Evolutionary conservation across 1,140 invertebrate genomes (phyloP), one percentile per base, ranked within the genome.

Genomic region (Olivierus martensii): DNA sequence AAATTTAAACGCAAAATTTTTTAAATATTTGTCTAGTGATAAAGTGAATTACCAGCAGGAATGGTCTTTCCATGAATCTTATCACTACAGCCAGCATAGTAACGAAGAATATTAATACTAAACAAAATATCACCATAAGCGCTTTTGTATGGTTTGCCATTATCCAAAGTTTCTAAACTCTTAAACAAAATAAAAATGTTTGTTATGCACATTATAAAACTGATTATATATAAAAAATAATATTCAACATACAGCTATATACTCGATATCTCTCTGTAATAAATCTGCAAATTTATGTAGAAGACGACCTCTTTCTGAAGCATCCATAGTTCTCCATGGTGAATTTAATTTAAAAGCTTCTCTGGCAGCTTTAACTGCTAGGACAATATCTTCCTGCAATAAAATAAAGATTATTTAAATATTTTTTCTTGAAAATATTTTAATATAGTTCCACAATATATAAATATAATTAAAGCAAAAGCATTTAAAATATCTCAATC

Each of bases 41-140:
- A n/a, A n/a, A 9, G 9, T 18, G 47, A 51, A 19, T 15, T 62
- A 83, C 82, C 81, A 52, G 79, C 71, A 17, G 88, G 86, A 61
- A 94, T 83, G 11, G 86, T 90, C 59, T 83, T 81, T 39, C 92
- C 91, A 63, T 84, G 79, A 64, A 87, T 84, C 71, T 96, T 96
- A 68, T 94, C 90, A 54, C 83, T 79, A 77, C 81, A 91, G 39
- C 91, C 91, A 61, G 87, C 91, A 71, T 87, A 90, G 66, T 95
- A 95, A 59, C 83, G 43, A 12, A 56, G 19, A n/a, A 50, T 43
- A 14, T 49, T 51, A 6, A 46, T 41, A 50, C 39, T 34, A 21
- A 52, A 45, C 37, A 38, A 36, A 3, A 53, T 62, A 64, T 66
- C 64, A 28, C 73, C 64, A n/a, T 73, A 71, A 46, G 77, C 71